Base-by-base conservation (phyloP, 2,888 invertebrate genomes). In the Zhengitettix transpicula region DNA sequence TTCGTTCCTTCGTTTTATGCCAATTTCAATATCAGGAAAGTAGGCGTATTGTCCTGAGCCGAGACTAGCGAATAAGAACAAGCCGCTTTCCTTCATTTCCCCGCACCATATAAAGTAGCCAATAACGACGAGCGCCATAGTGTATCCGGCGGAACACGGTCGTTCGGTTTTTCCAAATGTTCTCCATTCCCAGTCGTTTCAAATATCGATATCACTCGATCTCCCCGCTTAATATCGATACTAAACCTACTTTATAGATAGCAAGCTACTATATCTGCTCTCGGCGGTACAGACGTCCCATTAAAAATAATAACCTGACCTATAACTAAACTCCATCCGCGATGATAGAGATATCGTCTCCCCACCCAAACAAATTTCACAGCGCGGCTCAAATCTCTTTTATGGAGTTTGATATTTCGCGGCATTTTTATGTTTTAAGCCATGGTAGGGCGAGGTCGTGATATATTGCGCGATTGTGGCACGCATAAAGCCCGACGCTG, bases 391-490 rank as follows among this genome's bases (percentile, higher is more conserved):
- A 47, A 47, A 47, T 47, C 47, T 47, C 47, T 47, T 58, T 55
- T 58, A 58, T 56, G 57, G 52, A 51, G 53, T 60, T 57, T 57
- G 53, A 60, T 60, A 60, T 57, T 57, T 53, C 53, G 44, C 42
- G 56, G 56, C 52, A 53, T 52, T 60, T 53, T 57, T 60, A 57
- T 57, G 55, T 55, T 55, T 14, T 55, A 9, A n/a, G 40, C 14
- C 28, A 40, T 12, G 55, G 55, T 40, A 15, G 14, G 28, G 40
- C 55, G 40, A 16, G 10, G 9, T 14, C 55, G 40, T 28, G 55
- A 55, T 55, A 40, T 55, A 55, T 55, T n/a, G 41, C 41, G 41
- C 55, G 55, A 55, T 55, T 55, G 55, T 40, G 55, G 55, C 12
- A 12, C 47, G 47, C 47, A 47, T 47, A 47, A 47, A 12, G 47